phyloP scores from a whole-genome alignment of 2,888 invertebrate genomes.

The Auanema freiburgensis region DNA sequence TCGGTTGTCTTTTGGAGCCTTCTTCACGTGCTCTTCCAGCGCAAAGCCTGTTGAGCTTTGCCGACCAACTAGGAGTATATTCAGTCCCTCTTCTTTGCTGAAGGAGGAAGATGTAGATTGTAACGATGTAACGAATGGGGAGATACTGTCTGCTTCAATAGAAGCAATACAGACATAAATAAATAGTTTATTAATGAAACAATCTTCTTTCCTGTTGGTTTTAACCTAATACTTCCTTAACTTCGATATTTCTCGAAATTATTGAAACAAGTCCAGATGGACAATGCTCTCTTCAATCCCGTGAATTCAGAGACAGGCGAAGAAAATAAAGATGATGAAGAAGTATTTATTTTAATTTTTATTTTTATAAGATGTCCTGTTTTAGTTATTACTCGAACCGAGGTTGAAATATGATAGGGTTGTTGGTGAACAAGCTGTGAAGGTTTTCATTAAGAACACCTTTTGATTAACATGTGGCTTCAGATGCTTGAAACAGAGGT shows the following conservation, averaged over 20 bases:
- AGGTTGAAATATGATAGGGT: slow-evolving; percentile 60
- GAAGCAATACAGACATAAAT: no score
- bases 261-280: background rate
- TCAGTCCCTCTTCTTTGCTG: no score
- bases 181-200: no score
- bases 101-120: no score
- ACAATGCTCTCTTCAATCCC: background rate
- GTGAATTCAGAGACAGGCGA: background rate
- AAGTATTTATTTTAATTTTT: background rate
- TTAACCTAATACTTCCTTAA: no score
- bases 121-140: no score
- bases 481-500: slow-evolving; percentile 42
- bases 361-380: slow-evolving; percentile 29
- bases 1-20: no score
- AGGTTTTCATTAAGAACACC: slow-evolving; percentile 8
- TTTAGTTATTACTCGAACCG: slow-evolving; percentile 51
- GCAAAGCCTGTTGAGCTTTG: no score
- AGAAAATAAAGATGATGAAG: slow-evolving; percentile 1
- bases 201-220: no score
- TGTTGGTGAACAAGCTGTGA: slow-evolving; percentile 23
- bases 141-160: no score
- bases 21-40: no score
- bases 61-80: no score
- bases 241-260: background rate
- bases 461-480: slow-evolving; percentile 10